Percentiles rank a stretch among this genome's conserved stretches.
phyloP scores from a whole-genome alignment of 30 jellyfish, hydroid and myxozoan species.

The Aurelia sp. region DNA sequence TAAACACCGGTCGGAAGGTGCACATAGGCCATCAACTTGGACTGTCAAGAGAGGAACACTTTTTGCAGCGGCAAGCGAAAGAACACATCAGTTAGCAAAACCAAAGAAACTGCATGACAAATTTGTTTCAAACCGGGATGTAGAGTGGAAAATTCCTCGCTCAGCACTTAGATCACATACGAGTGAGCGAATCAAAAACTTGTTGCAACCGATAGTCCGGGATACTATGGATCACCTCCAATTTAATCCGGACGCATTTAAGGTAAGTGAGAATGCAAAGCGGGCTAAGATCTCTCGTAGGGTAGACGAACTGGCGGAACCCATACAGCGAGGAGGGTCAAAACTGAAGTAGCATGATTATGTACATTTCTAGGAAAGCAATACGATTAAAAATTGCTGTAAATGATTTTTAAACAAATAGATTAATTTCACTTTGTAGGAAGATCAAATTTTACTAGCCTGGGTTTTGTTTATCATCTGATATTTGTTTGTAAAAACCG shows the following conservation, averaged over 20 bases:
- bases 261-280: constrained; percentile 79
- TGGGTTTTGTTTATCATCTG: no score
- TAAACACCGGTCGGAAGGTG: constrained; percentile 76
- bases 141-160: constrained; percentile 80
- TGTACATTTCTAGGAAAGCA: no score
- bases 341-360: no score
- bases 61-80: constrained; percentile 62
- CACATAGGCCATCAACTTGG: constrained; percentile 82
- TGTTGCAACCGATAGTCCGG: constrained; percentile 88
- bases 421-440: no score
- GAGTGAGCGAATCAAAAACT: constrained; percentile 63
- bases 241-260: constrained; percentile 94
- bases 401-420: no score
- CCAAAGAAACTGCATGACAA: constrained; percentile 83
- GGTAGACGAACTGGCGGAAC: constrained; percentile 84
- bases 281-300: constrained; percentile 74
- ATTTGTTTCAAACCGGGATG: constrained; percentile 80
- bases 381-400: no score
- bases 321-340: constrained; percentile 56
- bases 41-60: constrained; percentile 56
- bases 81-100: constrained; percentile 84
- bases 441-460: no score
- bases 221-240: constrained; percentile 95
- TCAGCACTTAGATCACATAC: constrained; percentile 65
- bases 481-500: not conserved